These are phyloP conservation scores for Nomada goodeniana DNA, from an alignment of 2,888 invertebrate species.

Conservation along the genomic window DNA sequence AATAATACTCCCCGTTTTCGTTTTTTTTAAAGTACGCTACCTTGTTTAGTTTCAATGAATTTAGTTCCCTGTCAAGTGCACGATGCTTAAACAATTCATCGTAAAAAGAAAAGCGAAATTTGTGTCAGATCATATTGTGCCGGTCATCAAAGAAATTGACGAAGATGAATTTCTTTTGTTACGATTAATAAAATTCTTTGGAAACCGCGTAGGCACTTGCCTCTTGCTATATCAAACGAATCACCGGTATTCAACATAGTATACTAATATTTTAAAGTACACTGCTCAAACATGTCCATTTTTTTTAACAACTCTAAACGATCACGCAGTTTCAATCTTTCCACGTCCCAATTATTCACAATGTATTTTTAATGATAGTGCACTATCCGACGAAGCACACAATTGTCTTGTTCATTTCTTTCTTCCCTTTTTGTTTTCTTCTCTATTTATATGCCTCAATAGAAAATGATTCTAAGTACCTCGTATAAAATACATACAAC, in stretches of 20 bases:
- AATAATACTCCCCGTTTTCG: slow-evolving; percentile 17
- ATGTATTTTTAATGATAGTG: slow-evolving; percentile 64
- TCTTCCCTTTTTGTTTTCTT: slow-evolving; percentile 5
- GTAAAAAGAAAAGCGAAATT: slow-evolving; percentile 6
- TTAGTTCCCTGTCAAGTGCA: slow-evolving; percentile 1
- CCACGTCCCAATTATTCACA: slow-evolving; percentile 40
- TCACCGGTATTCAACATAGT: slow-evolving; percentile 42
- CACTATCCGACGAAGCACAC: slow-evolving; percentile 21
- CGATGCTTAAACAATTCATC: slow-evolving; percentile 20
- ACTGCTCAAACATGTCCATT: slow-evolving; percentile 38
- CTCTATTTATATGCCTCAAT: slow-evolving; percentile 11
- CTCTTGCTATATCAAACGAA: slow-evolving; percentile 32
- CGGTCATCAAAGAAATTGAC: slow-evolving; percentile 29
- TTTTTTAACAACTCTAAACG: slow-evolving; percentile 24
- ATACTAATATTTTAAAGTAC: slow-evolving; percentile 45
- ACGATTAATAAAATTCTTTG: slow-evolving; percentile 25
- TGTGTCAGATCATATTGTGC: slow-evolving; percentile 34
- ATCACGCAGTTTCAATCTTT: slow-evolving; percentile 37
- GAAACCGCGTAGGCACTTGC: slow-evolving; percentile 54
- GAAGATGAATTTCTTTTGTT: slow-evolving; percentile 23
- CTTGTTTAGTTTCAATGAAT: background rate
- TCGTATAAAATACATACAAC: slow-evolving; percentile 53
- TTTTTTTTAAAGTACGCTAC: slow-evolving; percentile 6
- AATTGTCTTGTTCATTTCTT: slow-evolving; percentile 5
- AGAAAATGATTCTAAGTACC: slow-evolving; percentile 53